phyloP scores from a whole-genome alignment of 2,888 invertebrate genomes.

The Pecten maximus region DNA sequence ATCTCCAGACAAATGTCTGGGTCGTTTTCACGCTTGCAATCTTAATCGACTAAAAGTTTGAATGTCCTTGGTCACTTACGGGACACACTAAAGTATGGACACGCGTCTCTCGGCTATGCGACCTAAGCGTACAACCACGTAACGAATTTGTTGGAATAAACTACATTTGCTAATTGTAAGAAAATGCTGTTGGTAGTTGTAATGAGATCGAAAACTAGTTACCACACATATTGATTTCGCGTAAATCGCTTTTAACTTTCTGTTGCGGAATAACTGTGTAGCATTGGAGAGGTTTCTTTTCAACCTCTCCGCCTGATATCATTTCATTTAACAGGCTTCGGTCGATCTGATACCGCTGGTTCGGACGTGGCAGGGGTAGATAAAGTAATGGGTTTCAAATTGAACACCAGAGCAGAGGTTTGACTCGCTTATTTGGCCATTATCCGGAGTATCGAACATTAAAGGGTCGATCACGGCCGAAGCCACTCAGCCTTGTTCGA shows the following conservation, averaged over 20 bases:
- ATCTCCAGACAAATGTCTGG: constrained; percentile 30
- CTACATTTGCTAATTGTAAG: constrained; percentile 52
- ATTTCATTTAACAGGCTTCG: constrained; percentile 46
- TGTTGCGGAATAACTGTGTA: constrained; percentile 45
- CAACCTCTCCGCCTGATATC: constrained; percentile 36
- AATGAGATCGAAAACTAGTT: constrained; percentile 49
- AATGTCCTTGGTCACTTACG: constrained; percentile 38
- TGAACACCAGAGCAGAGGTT: neutral
- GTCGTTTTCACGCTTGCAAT: constrained; percentile 25
- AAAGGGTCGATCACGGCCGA: neutral
- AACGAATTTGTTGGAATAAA: constrained; percentile 44
- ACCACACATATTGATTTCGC: constrained; percentile 46
- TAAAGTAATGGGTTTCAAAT: constrained; percentile 35
- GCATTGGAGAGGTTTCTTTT: constrained; percentile 47
- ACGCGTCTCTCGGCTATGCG: neutral
- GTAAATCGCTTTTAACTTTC: constrained; percentile 45
- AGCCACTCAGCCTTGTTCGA: neutral
- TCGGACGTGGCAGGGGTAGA: constrained; percentile 29
- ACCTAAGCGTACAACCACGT: neutral
- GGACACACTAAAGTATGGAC: neutral
- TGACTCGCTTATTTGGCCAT: neutral
- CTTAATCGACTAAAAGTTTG: constrained; percentile 24
- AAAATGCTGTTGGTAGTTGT: constrained; percentile 48
- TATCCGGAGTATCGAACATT: neutral
- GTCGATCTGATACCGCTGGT: constrained; percentile 38